Conservation (phyloP, 2,797 vertebrate species). For the Semotilus atromaculatus region DNA sequence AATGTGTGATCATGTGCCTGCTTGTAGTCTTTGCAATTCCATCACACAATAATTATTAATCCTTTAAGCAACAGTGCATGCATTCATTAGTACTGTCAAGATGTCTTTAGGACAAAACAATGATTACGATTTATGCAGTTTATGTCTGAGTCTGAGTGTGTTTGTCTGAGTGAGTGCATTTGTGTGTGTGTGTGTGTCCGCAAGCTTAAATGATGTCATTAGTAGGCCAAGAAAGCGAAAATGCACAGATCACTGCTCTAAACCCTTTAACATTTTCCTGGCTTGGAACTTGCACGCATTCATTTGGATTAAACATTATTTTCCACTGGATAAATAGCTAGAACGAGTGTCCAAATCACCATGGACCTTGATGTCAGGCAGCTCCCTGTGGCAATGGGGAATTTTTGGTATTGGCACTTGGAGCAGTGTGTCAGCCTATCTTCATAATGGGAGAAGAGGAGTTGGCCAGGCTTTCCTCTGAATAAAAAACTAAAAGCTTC, state of each 20-base stretch:
- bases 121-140: not conserved
- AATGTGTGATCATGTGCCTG: too few relatives aligned
- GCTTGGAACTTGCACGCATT: conserved; percentile 45
- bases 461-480: conserved; percentile 2
- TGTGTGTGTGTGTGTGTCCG: not conserved
- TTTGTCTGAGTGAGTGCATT: not conserved
- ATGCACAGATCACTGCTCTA: conserved; percentile 45
- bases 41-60: not conserved
- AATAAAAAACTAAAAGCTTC: conserved; percentile 7
- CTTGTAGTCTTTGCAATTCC: not conserved
- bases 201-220: conserved; percentile 30
- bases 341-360: conserved; percentile 38
- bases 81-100: conserved; percentile 17
- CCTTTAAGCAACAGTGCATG: not conserved
- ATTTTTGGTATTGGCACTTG: conserved; percentile 10
- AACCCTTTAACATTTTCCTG: conserved; percentile 47
- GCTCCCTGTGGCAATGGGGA: conserved; percentile 19
- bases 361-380: conserved; percentile 36
- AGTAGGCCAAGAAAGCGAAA: conserved; percentile 31
- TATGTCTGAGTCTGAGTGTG: not conserved
- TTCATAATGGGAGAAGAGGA: not conserved
- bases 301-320: conserved; percentile 61
- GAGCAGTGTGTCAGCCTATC: not conserved
- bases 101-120: conserved; percentile 2
- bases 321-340: conserved; percentile 47